A percentile compares a stretch with the other conserved stretches of the same genome.
phyloP scores from a whole-genome alignment of 2,888 invertebrate genomes.

The Nowickia ferox region DNA sequence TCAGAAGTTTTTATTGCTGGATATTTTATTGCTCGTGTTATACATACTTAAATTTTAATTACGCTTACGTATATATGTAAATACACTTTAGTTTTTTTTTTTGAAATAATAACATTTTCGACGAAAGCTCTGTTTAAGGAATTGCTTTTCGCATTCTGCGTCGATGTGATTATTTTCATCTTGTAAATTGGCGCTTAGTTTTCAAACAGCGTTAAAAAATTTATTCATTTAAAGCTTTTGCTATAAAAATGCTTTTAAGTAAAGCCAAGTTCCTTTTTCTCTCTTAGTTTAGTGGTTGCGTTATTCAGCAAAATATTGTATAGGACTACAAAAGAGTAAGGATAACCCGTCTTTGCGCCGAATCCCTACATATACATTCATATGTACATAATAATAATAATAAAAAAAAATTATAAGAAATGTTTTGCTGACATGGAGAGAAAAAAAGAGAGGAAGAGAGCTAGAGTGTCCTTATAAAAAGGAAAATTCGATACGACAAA shows the following conservation, averaged over 20 bases:
- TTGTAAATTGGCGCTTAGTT: not conserved
- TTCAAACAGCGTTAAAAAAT: not conserved
- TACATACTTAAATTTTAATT: not conserved
- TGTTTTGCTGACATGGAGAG: conserved; percentile 8
- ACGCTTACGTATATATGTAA: not conserved
- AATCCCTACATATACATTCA: conserved; percentile 8
- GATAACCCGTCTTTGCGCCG: conserved; percentile 12
- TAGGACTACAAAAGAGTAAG: not conserved
- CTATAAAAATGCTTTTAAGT: not conserved
- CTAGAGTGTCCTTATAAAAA: conserved; percentile 37
- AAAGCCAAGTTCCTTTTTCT: conserved; percentile 55
- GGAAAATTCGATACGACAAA: conserved; percentile 55
- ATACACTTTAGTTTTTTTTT: not conserved
- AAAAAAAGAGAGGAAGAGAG: not conserved
- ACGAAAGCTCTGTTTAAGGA: conserved; percentile 6
- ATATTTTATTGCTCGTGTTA: not conserved
- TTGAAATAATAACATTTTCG: conserved; percentile 26
- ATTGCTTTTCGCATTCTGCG: conserved; percentile 2
- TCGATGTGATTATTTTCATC: not conserved
- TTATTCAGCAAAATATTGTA: conserved; percentile 40
- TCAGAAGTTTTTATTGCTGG: too few species aligned
- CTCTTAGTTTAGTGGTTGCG: not conserved
- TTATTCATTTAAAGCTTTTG: not conserved
- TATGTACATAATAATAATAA: not conserved
- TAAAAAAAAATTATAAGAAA: not conserved